Conservation (phyloP, 2,797 vertebrate genomes). For the Babyrousa celebensis region DNA sequence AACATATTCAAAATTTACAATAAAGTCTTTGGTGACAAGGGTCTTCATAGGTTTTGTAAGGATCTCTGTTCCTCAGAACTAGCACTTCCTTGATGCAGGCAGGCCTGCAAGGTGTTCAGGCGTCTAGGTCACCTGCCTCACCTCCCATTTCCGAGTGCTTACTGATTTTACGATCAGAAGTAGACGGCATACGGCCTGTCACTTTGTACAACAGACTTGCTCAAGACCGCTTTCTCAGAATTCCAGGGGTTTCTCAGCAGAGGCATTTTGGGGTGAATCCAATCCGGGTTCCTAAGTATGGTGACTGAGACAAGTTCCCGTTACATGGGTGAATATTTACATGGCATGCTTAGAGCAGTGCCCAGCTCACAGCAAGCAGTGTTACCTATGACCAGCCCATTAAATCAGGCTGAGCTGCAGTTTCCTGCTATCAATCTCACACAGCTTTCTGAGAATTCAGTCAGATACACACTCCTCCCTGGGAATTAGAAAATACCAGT, state of each 20-base stretch:
- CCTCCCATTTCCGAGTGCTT: background rate
- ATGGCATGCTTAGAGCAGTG: background rate
- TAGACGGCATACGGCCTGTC: background rate
- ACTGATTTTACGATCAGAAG: background rate
- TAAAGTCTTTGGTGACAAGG: background rate
- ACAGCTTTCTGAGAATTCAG: background rate
- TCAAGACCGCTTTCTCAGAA: background rate
- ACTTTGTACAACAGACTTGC: background rate
- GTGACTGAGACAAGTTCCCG: background rate
- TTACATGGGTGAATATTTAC: background rate
- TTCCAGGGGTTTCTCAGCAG: background rate
- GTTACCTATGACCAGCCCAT: background rate
- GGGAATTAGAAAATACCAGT: background rate
- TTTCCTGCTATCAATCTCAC: background rate
- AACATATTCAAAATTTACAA: background rate
- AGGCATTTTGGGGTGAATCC: background rate
- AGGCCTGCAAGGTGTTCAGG: background rate
- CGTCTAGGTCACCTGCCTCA: background rate
- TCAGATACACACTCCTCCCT: background rate
- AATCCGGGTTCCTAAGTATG: background rate
- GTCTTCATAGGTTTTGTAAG: background rate
- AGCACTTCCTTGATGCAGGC: background rate
- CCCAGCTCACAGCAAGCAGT: background rate
- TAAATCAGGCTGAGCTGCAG: background rate
- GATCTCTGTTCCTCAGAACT: background rate